Conservation (phyloP, 2,113 vertebrate genomes). For the Vulpes lagopus region DNA sequence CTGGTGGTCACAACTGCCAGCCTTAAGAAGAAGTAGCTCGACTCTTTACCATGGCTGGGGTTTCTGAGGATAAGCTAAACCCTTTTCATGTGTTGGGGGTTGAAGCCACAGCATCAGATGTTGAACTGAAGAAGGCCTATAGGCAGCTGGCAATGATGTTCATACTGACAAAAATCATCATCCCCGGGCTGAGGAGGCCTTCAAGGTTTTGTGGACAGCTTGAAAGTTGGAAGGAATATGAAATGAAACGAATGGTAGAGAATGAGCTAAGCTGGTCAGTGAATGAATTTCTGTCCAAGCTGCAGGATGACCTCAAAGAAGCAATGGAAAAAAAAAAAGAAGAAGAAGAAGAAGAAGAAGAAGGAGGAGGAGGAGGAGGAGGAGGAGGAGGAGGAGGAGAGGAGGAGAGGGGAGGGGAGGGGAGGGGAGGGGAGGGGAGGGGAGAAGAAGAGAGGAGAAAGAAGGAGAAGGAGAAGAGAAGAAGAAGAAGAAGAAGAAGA, state of each 20-base stretch:
- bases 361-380: too few species aligned
- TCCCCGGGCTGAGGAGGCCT: constrained; percentile 95
- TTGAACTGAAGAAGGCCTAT: constrained; percentile 94
- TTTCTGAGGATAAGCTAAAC: constrained; percentile 95
- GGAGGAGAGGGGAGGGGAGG: too few species aligned
- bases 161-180: constrained; percentile 98
- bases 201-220: constrained; percentile 96
- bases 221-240: constrained; percentile 94
- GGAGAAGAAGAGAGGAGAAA: too few species aligned
- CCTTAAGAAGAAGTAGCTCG: constrained; percentile 92
- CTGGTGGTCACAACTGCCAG: constrained; percentile 84
- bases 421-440: too few species aligned
- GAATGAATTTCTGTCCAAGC: constrained; percentile 94
- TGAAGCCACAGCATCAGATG: constrained; percentile 92
- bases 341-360: too few species aligned
- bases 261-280: constrained; percentile 94
- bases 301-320: constrained; percentile 97
- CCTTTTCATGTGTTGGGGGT: constrained; percentile 95
- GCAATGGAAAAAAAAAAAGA: constrained; percentile 76
- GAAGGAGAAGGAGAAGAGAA: too few species aligned
- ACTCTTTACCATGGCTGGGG: constrained; percentile 91
- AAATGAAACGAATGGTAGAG: constrained; percentile 95
- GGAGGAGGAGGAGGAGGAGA: too few species aligned
- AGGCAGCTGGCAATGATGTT: constrained; percentile 92
- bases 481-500: too few species aligned